Conservation (phyloP, 2,888 invertebrate species). For the Drosophila antonietae region DNA sequence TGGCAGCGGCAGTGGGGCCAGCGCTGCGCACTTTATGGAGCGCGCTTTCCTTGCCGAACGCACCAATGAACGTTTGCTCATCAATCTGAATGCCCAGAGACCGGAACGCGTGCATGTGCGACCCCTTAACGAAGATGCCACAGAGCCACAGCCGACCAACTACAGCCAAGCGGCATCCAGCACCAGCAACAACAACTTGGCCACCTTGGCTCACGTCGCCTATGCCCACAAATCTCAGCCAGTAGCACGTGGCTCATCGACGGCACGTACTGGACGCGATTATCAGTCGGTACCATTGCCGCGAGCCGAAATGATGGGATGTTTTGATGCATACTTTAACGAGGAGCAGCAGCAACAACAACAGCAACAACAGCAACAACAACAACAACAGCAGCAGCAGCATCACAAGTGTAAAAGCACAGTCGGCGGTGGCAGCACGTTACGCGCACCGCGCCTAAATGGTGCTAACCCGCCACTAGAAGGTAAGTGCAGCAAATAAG, state of each 20-base stretch:
- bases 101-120: constrained; percentile 87
- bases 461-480: constrained; percentile 84
- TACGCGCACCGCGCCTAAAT: constrained; percentile 80
- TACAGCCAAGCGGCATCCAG: constrained; percentile 85
- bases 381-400: constrained; percentile 49
- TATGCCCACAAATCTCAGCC: constrained; percentile 81
- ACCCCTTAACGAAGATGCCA: constrained; percentile 82
- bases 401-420: constrained; percentile 59
- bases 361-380: constrained; percentile 80
- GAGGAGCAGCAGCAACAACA: constrained; percentile 86
- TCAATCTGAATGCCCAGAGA: constrained; percentile 86
- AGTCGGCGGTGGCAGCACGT: constrained; percentile 55
- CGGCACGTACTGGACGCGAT: constrained; percentile 63
- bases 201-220: constrained; percentile 84
- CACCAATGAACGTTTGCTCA: constrained; percentile 85
- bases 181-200: constrained; percentile 80
- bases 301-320: constrained; percentile 89
- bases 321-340: constrained; percentile 90
- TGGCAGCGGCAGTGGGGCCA: constrained; percentile 23
- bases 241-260: constrained; percentile 13
- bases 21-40: constrained; percentile 65
- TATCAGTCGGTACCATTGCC: constrained; percentile 86
- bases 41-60: constrained; percentile 66
- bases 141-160: constrained; percentile 64
- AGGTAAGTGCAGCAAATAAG: constrained; percentile 68